These are phyloP conservation scores for Idaea biselata DNA, from an alignment of 2,888 invertebrate species.

Conservation along the genomic window DNA sequence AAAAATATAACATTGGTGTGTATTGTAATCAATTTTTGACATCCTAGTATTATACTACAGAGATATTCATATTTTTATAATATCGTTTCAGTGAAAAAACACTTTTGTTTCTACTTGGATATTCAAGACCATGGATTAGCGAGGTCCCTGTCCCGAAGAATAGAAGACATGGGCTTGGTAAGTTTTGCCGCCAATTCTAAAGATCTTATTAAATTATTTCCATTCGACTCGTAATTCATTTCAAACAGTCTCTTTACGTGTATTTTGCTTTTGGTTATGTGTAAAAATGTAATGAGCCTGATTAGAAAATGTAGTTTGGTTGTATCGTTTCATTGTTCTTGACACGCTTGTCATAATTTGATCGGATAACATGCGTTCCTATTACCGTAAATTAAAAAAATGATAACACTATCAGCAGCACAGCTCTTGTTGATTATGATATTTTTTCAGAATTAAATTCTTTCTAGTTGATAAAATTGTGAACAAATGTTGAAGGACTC, in stretches of 20 bases:
- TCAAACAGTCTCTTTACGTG: background rate
- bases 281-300: conserved; percentile 1
- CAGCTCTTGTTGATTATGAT: background rate
- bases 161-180: conserved; percentile 87
- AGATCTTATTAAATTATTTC: conserved; percentile 23
- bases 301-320: conserved; percentile 7
- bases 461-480: background rate
- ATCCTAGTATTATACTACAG: conserved; percentile 27
- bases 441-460: background rate
- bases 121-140: conserved; percentile 85
- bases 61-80: conserved; percentile 21
- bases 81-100: conserved; percentile 75
- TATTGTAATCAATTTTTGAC: conserved; percentile 39
- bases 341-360: conserved; percentile 35
- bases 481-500: background rate
- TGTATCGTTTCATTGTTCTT: background rate
- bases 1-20: conserved; percentile 74
- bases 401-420: background rate
- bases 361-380: conserved; percentile 51
- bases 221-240: background rate
- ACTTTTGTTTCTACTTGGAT: conserved; percentile 88
- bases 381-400: conserved; percentile 26
- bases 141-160: conserved; percentile 84
- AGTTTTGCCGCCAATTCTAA: conserved; percentile 70
- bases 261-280: background rate